Conservation (phyloP, 2,888 invertebrate species). For the Drosophila tanythrix region DNA sequence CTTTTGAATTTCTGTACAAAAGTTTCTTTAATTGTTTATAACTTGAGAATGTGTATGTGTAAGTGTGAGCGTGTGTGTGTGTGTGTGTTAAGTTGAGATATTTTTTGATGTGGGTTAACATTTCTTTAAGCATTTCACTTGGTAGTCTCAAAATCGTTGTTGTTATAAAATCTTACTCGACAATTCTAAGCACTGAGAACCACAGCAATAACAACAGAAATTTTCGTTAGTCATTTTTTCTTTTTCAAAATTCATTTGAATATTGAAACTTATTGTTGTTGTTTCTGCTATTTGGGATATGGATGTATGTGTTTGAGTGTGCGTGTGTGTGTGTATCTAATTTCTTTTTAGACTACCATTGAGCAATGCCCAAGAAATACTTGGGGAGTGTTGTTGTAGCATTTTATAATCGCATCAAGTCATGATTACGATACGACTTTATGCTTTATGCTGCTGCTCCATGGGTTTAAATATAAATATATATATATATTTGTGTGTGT, state of each 20-base stretch:
- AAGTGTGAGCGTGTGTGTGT: constrained; percentile 11
- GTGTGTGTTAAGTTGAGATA: constrained; percentile 51
- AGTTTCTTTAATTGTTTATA: constrained; percentile 72
- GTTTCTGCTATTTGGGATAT: constrained; percentile 23
- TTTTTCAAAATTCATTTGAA: constrained; percentile 71
- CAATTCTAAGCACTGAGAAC: constrained; percentile 58
- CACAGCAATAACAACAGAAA: constrained; percentile 24
- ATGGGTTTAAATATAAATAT: constrained; percentile 17
- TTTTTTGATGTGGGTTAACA: constrained; percentile 76
- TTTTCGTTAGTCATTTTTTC: constrained; percentile 77
- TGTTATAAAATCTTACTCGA: constrained; percentile 53
- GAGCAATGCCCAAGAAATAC: constrained; percentile 46
- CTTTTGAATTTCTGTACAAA: constrained; percentile 67
- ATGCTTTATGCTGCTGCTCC: constrained; percentile 31
- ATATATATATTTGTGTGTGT: constrained; percentile 23
- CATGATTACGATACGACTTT: constrained; percentile 78
- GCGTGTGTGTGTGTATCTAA: constrained; percentile 66
- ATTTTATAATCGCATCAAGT: constrained; percentile 81
- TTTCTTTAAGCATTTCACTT: constrained; percentile 65
- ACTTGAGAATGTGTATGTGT: constrained; percentile 37
- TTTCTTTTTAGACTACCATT: constrained; percentile 72
- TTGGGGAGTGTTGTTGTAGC: constrained; percentile 44
- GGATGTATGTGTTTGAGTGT: constrained; percentile 7
- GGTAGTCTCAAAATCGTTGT: constrained; percentile 46
- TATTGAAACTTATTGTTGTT: constrained; percentile 65